Evolutionary conservation across 2,797 vertebrate genomes (phyloP).

Genomic region (Aldrovandia affinis): DNA sequence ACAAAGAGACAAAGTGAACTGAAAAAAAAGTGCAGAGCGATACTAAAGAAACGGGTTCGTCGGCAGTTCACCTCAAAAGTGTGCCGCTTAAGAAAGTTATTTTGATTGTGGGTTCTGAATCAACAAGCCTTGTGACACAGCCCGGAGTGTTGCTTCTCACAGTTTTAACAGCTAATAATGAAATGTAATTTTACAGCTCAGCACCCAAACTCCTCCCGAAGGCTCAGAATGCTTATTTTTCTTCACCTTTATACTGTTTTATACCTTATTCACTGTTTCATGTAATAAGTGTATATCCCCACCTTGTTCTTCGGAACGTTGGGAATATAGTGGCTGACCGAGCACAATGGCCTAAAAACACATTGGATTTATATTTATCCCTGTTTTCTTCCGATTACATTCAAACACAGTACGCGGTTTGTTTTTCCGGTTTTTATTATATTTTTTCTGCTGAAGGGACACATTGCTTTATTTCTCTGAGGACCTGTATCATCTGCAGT

Average conservation of each 20-base stretch:
- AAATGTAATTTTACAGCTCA: slow-evolving; percentile 21
- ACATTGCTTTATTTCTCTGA: not conserved
- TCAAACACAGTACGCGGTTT: not conserved
- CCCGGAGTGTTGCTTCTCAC: slow-evolving; percentile 9
- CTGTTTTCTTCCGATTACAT: not conserved
- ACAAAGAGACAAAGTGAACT: slow-evolving; percentile 59
- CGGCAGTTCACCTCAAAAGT: slow-evolving; percentile 64
- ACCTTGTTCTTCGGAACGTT: not conserved
- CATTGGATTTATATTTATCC: not conserved
- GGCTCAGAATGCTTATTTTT: not conserved
- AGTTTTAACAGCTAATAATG: slow-evolving; percentile 10
- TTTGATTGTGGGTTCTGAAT: slow-evolving; percentile 39
- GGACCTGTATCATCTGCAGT: slow-evolving; percentile 12
- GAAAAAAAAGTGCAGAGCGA: slow-evolving; percentile 46
- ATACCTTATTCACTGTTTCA: not conserved
- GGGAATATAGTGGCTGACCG: not conserved
- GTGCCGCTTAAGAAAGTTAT: slow-evolving; percentile 22
- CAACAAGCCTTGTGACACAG: slow-evolving; percentile 22
- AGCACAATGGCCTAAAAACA: not conserved
- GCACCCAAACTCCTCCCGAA: slow-evolving; percentile 6
- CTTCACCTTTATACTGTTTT: not conserved
- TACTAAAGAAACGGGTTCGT: slow-evolving; percentile 63
- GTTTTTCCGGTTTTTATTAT: not conserved
- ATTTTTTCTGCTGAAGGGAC: not conserved
- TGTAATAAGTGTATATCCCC: not conserved